Conservation (phyloP, 1,140 invertebrate genomes). For the Procambarus clarkii region DNA sequence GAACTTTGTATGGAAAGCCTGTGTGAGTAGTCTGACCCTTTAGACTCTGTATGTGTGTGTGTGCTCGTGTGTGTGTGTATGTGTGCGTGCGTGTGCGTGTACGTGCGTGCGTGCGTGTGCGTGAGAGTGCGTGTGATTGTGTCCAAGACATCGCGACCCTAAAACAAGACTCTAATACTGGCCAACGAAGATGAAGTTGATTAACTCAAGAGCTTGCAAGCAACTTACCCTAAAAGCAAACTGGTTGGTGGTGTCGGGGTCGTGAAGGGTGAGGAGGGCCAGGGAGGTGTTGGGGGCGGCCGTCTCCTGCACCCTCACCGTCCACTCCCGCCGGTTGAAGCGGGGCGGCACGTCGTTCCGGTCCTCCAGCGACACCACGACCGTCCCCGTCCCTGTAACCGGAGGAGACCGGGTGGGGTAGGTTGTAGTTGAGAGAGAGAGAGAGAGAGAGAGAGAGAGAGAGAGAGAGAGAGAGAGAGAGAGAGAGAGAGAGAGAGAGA, state of each 20-base stretch:
- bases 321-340: slow-evolving; percentile 87
- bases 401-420: no score
- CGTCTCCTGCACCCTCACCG: slow-evolving; percentile 89
- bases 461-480: no score
- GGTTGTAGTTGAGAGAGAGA: not conserved
- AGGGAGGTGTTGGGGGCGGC: slow-evolving; percentile 87
- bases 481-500: no score
- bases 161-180: slow-evolving; percentile 89
- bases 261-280: slow-evolving; percentile 86
- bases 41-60: no score
- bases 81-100: no score
- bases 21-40: no score
- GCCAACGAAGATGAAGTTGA: slow-evolving; percentile 78
- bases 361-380: slow-evolving; percentile 91
- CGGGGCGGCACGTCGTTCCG: slow-evolving; percentile 92
- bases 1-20: no score
- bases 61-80: no score
- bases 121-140: not conserved
- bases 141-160: slow-evolving; percentile 81
- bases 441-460: not conserved
- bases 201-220: slow-evolving; percentile 81
- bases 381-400: slow-evolving; percentile 74
- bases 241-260: slow-evolving; percentile 92
- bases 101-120: not conserved
- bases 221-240: slow-evolving; percentile 83